Evolutionary conservation across 2,888 invertebrate species (phyloP), one percentile per base, ranked within the genome.

Genomic region (Plagiodera versicolora): DNA sequence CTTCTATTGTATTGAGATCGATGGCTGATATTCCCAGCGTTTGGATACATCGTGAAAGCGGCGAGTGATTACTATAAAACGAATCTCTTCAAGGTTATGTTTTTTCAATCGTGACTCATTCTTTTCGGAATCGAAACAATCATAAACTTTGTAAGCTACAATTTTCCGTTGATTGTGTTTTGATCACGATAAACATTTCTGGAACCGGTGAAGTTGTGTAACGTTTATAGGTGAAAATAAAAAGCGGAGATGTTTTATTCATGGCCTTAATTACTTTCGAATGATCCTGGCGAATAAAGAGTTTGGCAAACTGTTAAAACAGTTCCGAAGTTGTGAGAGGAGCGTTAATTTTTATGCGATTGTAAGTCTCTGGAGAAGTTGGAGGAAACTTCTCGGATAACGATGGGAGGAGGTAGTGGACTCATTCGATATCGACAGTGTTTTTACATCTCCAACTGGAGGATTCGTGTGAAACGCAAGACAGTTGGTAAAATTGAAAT

Each of bases 331-430:
- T 54, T 30, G 58, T 61, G 60, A 60, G 57, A 59, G 61, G 64
- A 58, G 67, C 67, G 70, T 70, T 70, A 70, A 70, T 70, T 70
- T 70, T 70, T 70, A 70, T 70, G 67, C 66, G 67, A 61, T 66
- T 65, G 65, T 70, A 70, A 69, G 66, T 70, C 70, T 63, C 62
- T 60, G 61, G 53, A 24, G 44, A 61, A 63, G 58, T 57, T 57
- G 63, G 53, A 65, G 59, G 61, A 59, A 68, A 62, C 63, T 67
- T 64, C 52, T 56, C 56, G 47, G 63, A 66, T 65, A 65, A 64
- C 61, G 64, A 60, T 49, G 32, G 65, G 63, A 67, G 61, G 62
- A 63, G 61, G 56, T 54, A 60, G 53, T 61, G 35, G 39, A 62
- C 20, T 56, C 50, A 39, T 64, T 66, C 67, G 63, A 65, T 63